Percentiles rank a stretch among this genome's conserved stretches.
phyloP scores from a whole-genome alignment of 2,888 invertebrate species.

The Eilema depressum region DNA sequence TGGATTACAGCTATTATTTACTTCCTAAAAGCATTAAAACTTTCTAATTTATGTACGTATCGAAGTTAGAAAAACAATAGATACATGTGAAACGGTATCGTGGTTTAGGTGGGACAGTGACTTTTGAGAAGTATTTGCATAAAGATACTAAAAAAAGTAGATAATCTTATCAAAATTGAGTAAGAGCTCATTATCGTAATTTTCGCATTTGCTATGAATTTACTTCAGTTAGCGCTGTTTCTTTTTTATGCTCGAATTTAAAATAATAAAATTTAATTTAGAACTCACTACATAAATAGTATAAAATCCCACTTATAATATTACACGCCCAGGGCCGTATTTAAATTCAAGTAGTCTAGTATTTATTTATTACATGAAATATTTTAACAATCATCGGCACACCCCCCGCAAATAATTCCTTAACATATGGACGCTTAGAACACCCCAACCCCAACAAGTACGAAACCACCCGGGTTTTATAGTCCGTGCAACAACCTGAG shows the following conservation, averaged over 20 bases:
- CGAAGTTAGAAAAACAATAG: constrained; percentile 32
- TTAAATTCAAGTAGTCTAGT: too few species aligned
- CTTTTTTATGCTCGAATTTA: background rate
- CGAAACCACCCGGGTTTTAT: constrained; percentile 1
- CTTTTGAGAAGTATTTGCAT: background rate
- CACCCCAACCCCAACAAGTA: background rate
- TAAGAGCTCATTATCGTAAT: background rate
- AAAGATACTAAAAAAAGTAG: background rate
- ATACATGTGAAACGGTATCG: constrained; percentile 24
- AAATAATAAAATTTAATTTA: background rate
- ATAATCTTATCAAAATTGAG: background rate
- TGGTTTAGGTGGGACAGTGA: too few species aligned
- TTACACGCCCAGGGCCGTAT: background rate
- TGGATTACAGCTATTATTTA: constrained; percentile 67
- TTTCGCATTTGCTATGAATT: background rate
- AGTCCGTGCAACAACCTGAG: background rate
- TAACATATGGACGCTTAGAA: background rate
- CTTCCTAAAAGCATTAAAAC: constrained; percentile 35
- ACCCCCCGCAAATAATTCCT: background rate
- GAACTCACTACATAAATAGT: background rate
- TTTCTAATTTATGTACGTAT: constrained; percentile 50
- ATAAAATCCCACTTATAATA: background rate
- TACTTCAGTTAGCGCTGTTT: background rate
- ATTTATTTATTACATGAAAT: background rate
- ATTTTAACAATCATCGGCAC: background rate